Percentiles rank a stretch among this genome's conserved stretches.
Evolutionary conservation across 2,797 vertebrate species (phyloP).

Genomic region (Chelmon rostratus): DNA sequence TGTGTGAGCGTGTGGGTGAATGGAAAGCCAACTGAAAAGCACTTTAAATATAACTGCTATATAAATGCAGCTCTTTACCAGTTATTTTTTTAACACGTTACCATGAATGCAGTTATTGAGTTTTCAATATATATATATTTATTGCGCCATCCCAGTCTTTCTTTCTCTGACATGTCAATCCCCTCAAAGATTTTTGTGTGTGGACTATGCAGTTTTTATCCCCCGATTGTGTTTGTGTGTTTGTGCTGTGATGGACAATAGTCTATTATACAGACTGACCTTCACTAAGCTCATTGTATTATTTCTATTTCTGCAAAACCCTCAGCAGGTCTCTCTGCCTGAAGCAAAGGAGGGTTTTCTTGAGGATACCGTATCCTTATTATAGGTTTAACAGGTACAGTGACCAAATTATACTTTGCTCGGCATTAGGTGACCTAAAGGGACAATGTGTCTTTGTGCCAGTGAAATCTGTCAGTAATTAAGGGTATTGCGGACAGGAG

Average conservation of each 20-base stretch:
- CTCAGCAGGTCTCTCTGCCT: neutral
- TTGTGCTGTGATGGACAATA: constrained; percentile 7
- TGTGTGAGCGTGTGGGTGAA: neutral
- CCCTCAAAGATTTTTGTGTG: too few species aligned
- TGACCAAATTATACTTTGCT: constrained; percentile 17
- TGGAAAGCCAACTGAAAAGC: neutral
- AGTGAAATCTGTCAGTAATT: constrained; percentile 6
- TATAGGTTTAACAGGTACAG: constrained; percentile 12
- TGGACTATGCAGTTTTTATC: neutral
- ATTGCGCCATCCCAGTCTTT: too few species aligned
- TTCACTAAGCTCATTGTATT: constrained; percentile 22
- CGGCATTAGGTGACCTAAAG: constrained; percentile 18
- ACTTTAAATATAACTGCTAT: too few species aligned
- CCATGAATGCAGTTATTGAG: too few species aligned
- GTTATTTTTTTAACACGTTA: neutral
- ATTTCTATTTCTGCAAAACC: constrained; percentile 11
- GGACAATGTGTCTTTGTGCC: constrained; percentile 6
- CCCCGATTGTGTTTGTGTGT: constrained; percentile 1
- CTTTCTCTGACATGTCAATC: too few species aligned
- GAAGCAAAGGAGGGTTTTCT: constrained; percentile 5
- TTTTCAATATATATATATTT: too few species aligned
- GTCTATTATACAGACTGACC: constrained; percentile 34
- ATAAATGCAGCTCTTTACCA: neutral
- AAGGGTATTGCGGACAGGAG: neutral
- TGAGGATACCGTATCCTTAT: constrained; percentile 17